Percentiles rank a stretch among this genome's conserved stretches.
phyloP scores from a whole-genome alignment of 1,140 invertebrate genomes.

The Dendrolimus punctatus region DNA sequence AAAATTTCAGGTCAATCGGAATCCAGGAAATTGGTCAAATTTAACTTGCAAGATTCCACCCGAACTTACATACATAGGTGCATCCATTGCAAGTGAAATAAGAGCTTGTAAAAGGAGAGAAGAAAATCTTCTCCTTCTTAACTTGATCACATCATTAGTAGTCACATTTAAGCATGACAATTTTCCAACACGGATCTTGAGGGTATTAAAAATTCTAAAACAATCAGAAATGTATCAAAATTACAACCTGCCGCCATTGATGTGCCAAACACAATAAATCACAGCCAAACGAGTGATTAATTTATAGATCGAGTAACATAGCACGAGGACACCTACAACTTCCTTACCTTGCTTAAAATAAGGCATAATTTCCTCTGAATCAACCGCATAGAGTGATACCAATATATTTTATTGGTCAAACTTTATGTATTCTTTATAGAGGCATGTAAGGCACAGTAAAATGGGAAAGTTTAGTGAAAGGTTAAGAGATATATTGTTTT shows the following conservation, averaged over 20 bases:
- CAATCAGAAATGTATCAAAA: conserved; percentile 11
- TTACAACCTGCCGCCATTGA: conserved; percentile 32
- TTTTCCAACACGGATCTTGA: too few relatives aligned
- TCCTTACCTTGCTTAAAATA: not conserved
- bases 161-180: too few relatives aligned
- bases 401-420: conserved; percentile 24
- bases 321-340: not conserved
- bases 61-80: too few relatives aligned
- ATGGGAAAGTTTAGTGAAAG: conserved; percentile 38
- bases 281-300: conserved; percentile 31
- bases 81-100: too few relatives aligned
- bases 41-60: too few relatives aligned
- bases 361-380: not conserved
- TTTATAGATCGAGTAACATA: conserved; percentile 23
- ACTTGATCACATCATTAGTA: too few relatives aligned
- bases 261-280: conserved; percentile 38
- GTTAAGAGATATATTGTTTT: conserved; percentile 33
- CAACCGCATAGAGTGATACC: conserved; percentile 2
- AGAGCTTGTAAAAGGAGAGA: too few relatives aligned
- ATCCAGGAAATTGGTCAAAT: too few relatives aligned
- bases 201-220: too few relatives aligned
- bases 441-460: conserved; percentile 31
- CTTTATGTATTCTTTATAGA: conserved; percentile 30
- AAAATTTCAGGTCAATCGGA: too few relatives aligned
- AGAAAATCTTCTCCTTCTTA: too few relatives aligned